A percentile compares a stretch with the other conserved stretches of the same genome.
Evolutionary conservation across 1,140 invertebrate genomes (phyloP).

Genomic region (Delia radicum): DNA sequence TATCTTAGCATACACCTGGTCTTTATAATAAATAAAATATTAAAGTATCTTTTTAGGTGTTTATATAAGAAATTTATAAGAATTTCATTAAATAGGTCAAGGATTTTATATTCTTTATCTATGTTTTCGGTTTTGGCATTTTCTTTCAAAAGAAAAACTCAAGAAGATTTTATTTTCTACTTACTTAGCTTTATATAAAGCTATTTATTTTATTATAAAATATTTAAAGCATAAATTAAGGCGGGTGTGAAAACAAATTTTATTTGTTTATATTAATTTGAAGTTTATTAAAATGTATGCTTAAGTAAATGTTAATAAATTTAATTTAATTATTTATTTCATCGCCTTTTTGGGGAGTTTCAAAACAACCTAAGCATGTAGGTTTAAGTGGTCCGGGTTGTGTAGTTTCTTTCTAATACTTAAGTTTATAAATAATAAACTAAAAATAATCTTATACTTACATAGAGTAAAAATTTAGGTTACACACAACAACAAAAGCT

Average conservation of each 20-base stretch:
- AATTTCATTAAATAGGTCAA: background rate
- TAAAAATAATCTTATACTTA: background rate
- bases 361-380: background rate
- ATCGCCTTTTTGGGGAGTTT: background rate
- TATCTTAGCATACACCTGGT: background rate
- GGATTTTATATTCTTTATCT: background rate
- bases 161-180: background rate
- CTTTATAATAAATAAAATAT: background rate
- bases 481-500: background rate
- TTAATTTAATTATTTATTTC: background rate
- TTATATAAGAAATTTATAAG: background rate
- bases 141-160: background rate
- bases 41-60: background rate
- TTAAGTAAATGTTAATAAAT: background rate
- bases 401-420: background rate
- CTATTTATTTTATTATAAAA: background rate
- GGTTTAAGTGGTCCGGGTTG: background rate
- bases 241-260: too few relatives aligned
- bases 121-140: background rate
- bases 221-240: background rate
- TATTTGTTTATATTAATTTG: background rate
- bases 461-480: background rate
- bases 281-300: background rate
- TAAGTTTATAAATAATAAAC: slow-evolving; percentile 11
- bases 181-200: background rate